A percentile compares a stretch with the other conserved stretches of the same genome.
Conservation (phyloP, 1,140 invertebrate species). For the Eriocheir sinensis region DNA sequence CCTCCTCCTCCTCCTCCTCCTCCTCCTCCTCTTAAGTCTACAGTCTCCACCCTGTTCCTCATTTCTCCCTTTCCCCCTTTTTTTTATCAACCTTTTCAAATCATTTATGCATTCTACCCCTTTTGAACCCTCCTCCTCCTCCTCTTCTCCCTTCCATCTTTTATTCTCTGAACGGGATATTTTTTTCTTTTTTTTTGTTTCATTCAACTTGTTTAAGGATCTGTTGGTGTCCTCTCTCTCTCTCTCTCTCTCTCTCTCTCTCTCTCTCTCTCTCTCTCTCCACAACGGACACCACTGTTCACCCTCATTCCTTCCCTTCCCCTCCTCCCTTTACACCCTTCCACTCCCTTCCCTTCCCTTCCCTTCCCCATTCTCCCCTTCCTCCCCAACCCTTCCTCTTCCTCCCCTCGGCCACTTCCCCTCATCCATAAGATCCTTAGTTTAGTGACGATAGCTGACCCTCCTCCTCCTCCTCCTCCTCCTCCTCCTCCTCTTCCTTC, state of each 20-base stretch:
- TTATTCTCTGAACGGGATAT: too few species aligned
- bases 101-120: background rate
- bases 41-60: background rate
- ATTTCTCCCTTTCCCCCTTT: background rate
- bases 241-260: too few species aligned
- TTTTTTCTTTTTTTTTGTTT: too few species aligned
- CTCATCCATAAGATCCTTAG: background rate
- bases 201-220: too few species aligned
- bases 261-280: background rate
- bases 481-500: background rate
- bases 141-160: background rate
- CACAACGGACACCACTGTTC: too few species aligned
- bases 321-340: background rate
- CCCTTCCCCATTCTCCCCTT: background rate
- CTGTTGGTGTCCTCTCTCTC: too few species aligned
- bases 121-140: background rate
- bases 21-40: background rate
- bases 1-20: background rate
- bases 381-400: background rate
- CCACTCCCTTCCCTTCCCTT: background rate
- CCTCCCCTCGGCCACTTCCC: background rate
- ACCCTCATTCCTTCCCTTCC: background rate
- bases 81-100: background rate
- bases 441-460: too few species aligned
- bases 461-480: constrained; percentile 7